Conservation (phyloP, 2,113 vertebrate genomes). For the Fregata magnificens region DNA sequence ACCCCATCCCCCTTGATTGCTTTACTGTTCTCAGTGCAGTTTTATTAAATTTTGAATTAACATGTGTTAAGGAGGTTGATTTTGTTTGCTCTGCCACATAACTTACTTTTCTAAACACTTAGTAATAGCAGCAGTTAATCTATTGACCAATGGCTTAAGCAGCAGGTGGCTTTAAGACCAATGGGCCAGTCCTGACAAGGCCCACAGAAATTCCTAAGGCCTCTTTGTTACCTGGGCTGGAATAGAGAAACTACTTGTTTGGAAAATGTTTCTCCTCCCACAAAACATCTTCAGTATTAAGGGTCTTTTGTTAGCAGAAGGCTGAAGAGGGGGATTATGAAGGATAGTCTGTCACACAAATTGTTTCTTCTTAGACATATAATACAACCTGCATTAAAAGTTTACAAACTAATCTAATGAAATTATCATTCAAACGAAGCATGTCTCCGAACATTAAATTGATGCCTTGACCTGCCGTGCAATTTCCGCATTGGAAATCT, state of each 20-base stretch:
- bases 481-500: constrained; percentile 10
- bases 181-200: constrained; percentile 70
- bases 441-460: constrained; percentile 64
- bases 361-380: constrained; percentile 76
- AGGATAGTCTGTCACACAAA: constrained; percentile 78
- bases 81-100: constrained; percentile 84
- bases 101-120: constrained; percentile 82
- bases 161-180: constrained; percentile 80
- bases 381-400: constrained; percentile 71
- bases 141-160: constrained; percentile 82
- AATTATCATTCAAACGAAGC: constrained; percentile 75
- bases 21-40: constrained; percentile 62
- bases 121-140: constrained; percentile 81
- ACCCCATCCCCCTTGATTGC: constrained; percentile 25
- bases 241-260: constrained; percentile 78
- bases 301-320: constrained; percentile 77
- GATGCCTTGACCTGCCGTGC: not conserved
- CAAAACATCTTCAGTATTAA: constrained; percentile 81
- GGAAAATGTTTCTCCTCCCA: constrained; percentile 84
- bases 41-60: constrained; percentile 84
- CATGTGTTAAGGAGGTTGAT: constrained; percentile 80
- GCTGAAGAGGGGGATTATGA: constrained; percentile 82
- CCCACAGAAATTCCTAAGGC: constrained; percentile 74
- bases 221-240: constrained; percentile 83
- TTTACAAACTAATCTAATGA: constrained; percentile 78